Percentiles rank a stretch among this genome's conserved stretches.
phyloP scores from a whole-genome alignment of 2,797 vertebrate genomes.

The Acipenser ruthenus region DNA sequence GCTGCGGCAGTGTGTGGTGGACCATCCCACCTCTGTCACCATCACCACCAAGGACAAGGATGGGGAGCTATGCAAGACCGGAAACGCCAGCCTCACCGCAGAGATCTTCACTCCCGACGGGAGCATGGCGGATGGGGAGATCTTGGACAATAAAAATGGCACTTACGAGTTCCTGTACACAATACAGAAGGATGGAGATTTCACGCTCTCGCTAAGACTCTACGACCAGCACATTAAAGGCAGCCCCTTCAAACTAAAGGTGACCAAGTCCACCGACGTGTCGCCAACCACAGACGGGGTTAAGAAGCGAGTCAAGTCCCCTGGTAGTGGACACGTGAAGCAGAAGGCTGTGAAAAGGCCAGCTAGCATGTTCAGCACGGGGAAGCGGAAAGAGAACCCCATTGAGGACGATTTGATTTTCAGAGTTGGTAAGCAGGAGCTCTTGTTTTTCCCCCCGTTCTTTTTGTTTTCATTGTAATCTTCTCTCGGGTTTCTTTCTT shows the following conservation, averaged over 20 bases:
- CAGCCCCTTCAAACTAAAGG: conserved; percentile 87
- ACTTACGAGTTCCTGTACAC: conserved; percentile 88
- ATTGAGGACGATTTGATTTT: conserved; percentile 94
- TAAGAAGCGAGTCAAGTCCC: conserved; percentile 87
- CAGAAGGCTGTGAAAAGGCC: conserved; percentile 88
- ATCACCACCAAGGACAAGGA: conserved; percentile 95
- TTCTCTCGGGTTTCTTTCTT: too few relatives aligned
- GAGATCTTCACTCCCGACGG: conserved; percentile 77
- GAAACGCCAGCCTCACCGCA: conserved; percentile 78
- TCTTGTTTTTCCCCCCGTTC: not conserved
- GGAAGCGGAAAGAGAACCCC: conserved; percentile 89
- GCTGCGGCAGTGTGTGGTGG: conserved; percentile 79
- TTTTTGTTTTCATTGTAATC: too few relatives aligned
- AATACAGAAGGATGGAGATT: conserved; percentile 79
- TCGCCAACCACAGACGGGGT: conserved; percentile 70
- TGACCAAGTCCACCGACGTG: conserved; percentile 73
- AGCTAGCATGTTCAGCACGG: conserved; percentile 92
- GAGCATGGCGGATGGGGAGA: conserved; percentile 73
- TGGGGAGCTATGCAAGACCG: conserved; percentile 84
- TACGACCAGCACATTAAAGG: conserved; percentile 91
- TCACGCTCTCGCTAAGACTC: conserved; percentile 78
- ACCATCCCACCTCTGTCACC: conserved; percentile 78
- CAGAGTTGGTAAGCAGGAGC: conserved; percentile 71
- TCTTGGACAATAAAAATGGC: conserved; percentile 93
- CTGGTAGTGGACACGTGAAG: conserved; percentile 81